Base-by-base conservation (phyloP, 2,113 vertebrate species). In the Hystrix cristata region DNA sequence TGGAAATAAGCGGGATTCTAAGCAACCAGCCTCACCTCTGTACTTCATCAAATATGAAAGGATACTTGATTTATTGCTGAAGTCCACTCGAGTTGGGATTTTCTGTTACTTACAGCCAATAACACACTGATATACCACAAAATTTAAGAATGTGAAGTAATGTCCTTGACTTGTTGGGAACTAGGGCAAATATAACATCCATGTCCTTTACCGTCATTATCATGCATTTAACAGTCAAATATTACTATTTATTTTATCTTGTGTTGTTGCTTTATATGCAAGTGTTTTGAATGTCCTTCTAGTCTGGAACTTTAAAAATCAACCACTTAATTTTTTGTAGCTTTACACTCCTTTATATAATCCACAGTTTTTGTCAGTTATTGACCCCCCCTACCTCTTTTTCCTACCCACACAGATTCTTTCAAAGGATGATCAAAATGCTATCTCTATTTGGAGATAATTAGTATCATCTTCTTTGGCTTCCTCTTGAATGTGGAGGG, bases 361-460 rank as follows among this genome's bases (percentile, higher is more conserved):
- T 23, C 25, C 34, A 95, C 0, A 72, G 27, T 67, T 95, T 90
- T 78, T 74, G 82, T 86, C 67, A 95, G 21, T 85, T 34, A 93
- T 57, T 72, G 62, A 69, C 16, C 31, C 55, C 48, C 23, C 64
- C 79, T 38, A 38, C 25, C 60, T 25, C 48, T 79, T 93, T 78
- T 59, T 91, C 82, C 90, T 9, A 74, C 64, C 53, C 96, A 95
- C 87, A 90, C 21, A 88, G 19, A 92, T 86, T 88, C 92, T 97
- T 97, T 95, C 81, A 81, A 84, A 96, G 74, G 85, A 46, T 87
- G 81, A 93, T 87, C 91, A 95, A 87, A 97, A 95, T 67, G 48
- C 76, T 79, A 65, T 83, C 93, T 87, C 84, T 95, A 87, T 96
- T 97, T 95, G 87, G 84, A 96, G 95, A 90, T 94, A 96, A 98